Evolutionary conservation across 1,140 invertebrate species (phyloP), one percentile per base, ranked within the genome.

Genomic region (Tetragonula clypearis): DNA sequence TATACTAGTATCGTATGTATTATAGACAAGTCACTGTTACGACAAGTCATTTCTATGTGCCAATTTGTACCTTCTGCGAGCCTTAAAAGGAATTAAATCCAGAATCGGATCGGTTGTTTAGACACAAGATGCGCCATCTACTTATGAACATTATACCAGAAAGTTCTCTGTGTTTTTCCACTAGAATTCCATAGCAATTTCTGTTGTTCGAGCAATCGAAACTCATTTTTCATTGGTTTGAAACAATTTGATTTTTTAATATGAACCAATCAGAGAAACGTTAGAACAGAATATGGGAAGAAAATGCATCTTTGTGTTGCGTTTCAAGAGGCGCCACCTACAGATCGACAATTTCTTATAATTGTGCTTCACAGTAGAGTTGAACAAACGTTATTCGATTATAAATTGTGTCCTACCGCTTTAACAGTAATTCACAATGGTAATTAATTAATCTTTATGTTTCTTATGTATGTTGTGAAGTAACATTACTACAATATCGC

Each of bases 71-170:
- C 23, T 62, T 35, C 21, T 17, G 9, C 75, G 21, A 71, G 55
- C 68, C 77, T 73, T 84, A 84, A 84, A 84, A 84, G 77, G 77
- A 65, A 84, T 79, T 73, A 79, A 73, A 79, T 84, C 79, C 4
- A 11, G 58, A 58, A 55, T 55, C 56, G 26, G n/a, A 53, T 79
- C 55, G 26, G 11, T 15, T 2, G 0, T 73, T 66, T 12, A 14
- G 23, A 3, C 4, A 56, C n/a, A 49, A 49, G 11, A 2, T 15
- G 5, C 68, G 77, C 82, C 82, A 84, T 79, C 82, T 84, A 68
- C 8, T 14, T 53, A 26, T 21, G n/a, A 5, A 11, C 15, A 35
- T 72, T 23, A 58, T 8, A 15, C 35, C 53, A 72, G 77, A 79
- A 79, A 12, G 9, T 84, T 79, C 77, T 84, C 30, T 68, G 12